A percentile compares a stretch with the other conserved stretches of the same genome.
phyloP scores from a whole-genome alignment of 2,113 vertebrate species.

The Tapirus terrestris region DNA sequence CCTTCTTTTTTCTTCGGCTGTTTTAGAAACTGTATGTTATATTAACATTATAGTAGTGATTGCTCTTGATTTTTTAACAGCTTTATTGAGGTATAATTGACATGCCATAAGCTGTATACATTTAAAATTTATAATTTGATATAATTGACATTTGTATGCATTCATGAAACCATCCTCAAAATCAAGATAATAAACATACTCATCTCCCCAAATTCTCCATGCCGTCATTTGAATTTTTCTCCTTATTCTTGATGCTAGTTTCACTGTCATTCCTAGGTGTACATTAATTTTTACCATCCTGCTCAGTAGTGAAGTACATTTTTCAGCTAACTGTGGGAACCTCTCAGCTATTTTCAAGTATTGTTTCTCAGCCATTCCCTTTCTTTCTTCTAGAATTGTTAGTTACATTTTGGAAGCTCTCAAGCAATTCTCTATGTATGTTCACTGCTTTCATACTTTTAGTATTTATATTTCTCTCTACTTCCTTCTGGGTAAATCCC shows the following conservation, averaged over 20 bases:
- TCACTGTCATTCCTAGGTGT: not conserved
- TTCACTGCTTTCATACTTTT: not conserved
- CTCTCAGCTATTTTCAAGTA: not conserved
- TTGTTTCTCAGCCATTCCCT: not conserved
- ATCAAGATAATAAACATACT: not conserved
- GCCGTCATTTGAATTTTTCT: not conserved
- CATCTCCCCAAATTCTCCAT: not conserved
- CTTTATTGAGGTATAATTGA: not conserved
- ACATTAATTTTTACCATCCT: not conserved
- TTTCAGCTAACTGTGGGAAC: not conserved
- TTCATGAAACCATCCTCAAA: not conserved
- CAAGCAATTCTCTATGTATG: not conserved
- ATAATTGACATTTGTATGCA: not conserved
- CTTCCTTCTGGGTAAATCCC: not conserved
- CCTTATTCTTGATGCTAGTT: not conserved
- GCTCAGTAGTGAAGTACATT: not conserved
- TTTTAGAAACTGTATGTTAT: not conserved
- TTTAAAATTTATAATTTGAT: not conserved
- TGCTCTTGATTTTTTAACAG: not conserved
- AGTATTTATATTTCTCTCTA: not conserved
- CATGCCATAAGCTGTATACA: not conserved
- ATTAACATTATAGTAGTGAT: not conserved
- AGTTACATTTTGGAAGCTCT: not conserved
- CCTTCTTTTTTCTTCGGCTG: not conserved
- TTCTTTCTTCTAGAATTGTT: not conserved